Evolutionary conservation across 2,888 invertebrate genomes (phyloP).

Genomic region (Pollenia griseotomentosa): DNA sequence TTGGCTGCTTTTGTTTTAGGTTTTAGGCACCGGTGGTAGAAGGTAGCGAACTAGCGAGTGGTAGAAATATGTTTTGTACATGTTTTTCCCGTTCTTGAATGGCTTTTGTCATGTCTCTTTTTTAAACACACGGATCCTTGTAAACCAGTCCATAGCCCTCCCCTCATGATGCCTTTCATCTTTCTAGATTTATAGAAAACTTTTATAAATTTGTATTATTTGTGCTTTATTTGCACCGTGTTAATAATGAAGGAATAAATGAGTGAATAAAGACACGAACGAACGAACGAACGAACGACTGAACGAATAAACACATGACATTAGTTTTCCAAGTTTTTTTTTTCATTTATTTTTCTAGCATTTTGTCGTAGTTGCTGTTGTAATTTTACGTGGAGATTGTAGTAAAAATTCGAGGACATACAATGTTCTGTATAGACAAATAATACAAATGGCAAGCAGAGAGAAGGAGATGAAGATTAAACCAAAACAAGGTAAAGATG

Average conservation of each 20-base stretch:
- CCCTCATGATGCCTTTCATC: not conserved
- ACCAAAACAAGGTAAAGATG: conserved; percentile 66
- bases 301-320: conserved; percentile 59
- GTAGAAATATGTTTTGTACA: conserved; percentile 37
- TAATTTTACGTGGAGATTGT: conserved; percentile 13
- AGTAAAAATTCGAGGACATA: conserved; percentile 48
- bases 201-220: conserved; percentile 52
- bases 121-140: not conserved
- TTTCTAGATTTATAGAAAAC: not conserved
- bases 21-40: not conserved
- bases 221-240: conserved; percentile 60
- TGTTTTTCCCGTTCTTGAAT: conserved; percentile 11
- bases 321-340: conserved; percentile 45
- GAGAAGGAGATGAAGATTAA: conserved; percentile 24
- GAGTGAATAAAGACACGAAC: not conserved
- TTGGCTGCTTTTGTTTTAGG: conserved; percentile 25
- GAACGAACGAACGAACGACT: conserved; percentile 19
- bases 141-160: not conserved
- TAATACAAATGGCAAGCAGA: conserved; percentile 27
- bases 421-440: conserved; percentile 42
- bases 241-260: conserved; percentile 52
- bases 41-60: not conserved
- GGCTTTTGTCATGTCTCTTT: conserved; percentile 17
- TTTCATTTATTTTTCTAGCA: not conserved
- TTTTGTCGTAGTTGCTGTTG: conserved; percentile 13